These are phyloP conservation scores for Blennius ocellaris DNA, from an alignment of 2,113 vertebrate genomes.

Conservation along the genomic window DNA sequence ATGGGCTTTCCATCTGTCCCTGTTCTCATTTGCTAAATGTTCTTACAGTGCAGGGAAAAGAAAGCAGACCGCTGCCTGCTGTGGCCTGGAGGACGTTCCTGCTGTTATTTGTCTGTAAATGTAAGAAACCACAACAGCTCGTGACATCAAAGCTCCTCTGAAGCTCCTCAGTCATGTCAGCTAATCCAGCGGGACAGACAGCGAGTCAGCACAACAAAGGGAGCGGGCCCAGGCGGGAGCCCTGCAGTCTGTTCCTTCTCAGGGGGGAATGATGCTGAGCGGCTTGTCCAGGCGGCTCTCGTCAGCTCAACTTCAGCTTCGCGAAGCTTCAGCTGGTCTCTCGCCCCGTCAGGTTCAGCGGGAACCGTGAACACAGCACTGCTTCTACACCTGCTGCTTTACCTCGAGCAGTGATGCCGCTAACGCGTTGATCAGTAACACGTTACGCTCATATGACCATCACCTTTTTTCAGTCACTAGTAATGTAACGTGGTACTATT, in stretches of 20 bases:
- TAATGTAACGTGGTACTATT: no score
- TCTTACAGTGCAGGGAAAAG: conserved; percentile 15
- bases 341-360: background rate
- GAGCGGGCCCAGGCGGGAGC: background rate
- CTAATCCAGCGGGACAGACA: conserved; percentile 51
- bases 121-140: conserved; percentile 27
- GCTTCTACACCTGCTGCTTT: no score
- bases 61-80: conserved; percentile 1
- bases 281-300: conserved; percentile 36
- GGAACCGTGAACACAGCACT: no score
- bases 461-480: no score
- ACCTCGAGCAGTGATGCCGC: no score
- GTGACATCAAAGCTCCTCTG: conserved; percentile 61
- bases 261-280: conserved; percentile 45
- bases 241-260: conserved; percentile 8
- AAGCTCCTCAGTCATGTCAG: conserved; percentile 42
- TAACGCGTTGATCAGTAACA: no score
- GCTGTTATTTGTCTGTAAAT: conserved; percentile 15
- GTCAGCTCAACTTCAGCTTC: conserved; percentile 52
- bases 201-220: conserved; percentile 52
- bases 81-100: background rate
- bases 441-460: no score
- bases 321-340: conserved; percentile 38
- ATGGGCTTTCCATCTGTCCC: background rate
- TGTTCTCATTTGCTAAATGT: conserved; percentile 14